Percentiles rank a stretch among this genome's conserved stretches.
Evolutionary conservation across 2,888 invertebrate genomes (phyloP).

Genomic region (Spisula subtruncata): DNA sequence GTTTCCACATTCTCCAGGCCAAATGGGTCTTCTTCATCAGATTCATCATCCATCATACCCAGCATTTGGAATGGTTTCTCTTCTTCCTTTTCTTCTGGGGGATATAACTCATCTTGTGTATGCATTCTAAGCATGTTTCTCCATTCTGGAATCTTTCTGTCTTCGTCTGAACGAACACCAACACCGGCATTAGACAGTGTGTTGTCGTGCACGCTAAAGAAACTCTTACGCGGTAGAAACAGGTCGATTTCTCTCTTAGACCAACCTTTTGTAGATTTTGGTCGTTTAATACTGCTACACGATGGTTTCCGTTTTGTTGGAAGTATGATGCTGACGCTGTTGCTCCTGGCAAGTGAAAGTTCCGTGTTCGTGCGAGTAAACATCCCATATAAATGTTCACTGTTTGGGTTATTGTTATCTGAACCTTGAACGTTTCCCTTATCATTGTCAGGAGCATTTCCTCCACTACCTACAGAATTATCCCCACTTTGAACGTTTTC

Average conservation of each 20-base stretch:
- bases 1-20: constrained; percentile 61
- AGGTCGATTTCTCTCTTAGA: constrained; percentile 74
- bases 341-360: constrained; percentile 29
- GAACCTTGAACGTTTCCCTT: neutral
- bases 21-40: constrained; percentile 46
- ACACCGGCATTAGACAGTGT: constrained; percentile 78
- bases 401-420: neutral
- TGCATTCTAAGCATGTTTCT: constrained; percentile 64
- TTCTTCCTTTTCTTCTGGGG: constrained; percentile 46
- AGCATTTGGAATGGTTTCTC: constrained; percentile 20
- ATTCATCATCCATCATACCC: constrained; percentile 28
- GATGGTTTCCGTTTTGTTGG: constrained; percentile 28
- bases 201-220: constrained; percentile 80
- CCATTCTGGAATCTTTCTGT: constrained; percentile 66
- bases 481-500: neutral
- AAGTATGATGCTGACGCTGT: constrained; percentile 28
- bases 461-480: too few relatives aligned
- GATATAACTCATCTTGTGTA: constrained; percentile 64
- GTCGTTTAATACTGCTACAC: constrained; percentile 36
- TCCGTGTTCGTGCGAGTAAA: constrained; percentile 57
- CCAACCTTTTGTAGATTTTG: constrained; percentile 60
- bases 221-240: constrained; percentile 78
- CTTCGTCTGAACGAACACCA: constrained; percentile 63
- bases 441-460: neutral
- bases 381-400: constrained; percentile 49